Evolutionary conservation across 1,140 invertebrate species (phyloP), one percentile per base, ranked within the genome.

Genomic region (Hyles vespertilio): DNA sequence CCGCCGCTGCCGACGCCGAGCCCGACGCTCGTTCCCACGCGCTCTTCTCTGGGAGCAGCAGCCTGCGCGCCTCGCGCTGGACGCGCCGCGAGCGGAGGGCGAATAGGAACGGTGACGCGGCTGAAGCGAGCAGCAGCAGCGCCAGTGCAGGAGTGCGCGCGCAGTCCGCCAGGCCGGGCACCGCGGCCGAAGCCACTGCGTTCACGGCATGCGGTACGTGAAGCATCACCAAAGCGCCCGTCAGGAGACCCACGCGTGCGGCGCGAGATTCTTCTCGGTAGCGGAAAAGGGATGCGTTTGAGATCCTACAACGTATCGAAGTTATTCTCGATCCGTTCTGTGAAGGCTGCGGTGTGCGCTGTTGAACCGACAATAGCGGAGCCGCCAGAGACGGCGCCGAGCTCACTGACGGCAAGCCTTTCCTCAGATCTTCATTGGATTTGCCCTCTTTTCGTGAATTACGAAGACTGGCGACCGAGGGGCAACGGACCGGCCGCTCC

Each of bases 231-330:
- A 95, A 74, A 34, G 94, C 92, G 69, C 94, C 95, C 53, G 85
- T 88, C 54, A 88, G 67, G 32, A 88, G 66, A 52, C 85, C 85
- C 50, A 96, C 94, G 56, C 94, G 92, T 3, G 95, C 95, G 0
- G 95, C 95, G 60, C 95, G 90, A 36, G 94, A 93, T 81, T 96
- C 95, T 81, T 96, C 95, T 22, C 95, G 90, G 77, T 96, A 95
- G 57, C 93, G 91, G 80, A 96, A 96, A 57, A 95, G 86, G n/a
- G 94, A 95, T 8, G 94, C 95, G 75, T 96, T 96, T 58, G 94
- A 95, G 47, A 96, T 94, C 7, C 94, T 89, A 77, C 94, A 93
- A 45, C 93, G 92, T 54, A 96, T 86, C 5, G 92, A 93, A 53
- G 92, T 94, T 65, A 95, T 94, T 67, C 93, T 93, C 11, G 90